Percentiles rank a stretch among this genome's conserved stretches.
Conservation (phyloP, 92 coral and sea anemone species). For the Anthopleura xanthogrammica region DNA sequence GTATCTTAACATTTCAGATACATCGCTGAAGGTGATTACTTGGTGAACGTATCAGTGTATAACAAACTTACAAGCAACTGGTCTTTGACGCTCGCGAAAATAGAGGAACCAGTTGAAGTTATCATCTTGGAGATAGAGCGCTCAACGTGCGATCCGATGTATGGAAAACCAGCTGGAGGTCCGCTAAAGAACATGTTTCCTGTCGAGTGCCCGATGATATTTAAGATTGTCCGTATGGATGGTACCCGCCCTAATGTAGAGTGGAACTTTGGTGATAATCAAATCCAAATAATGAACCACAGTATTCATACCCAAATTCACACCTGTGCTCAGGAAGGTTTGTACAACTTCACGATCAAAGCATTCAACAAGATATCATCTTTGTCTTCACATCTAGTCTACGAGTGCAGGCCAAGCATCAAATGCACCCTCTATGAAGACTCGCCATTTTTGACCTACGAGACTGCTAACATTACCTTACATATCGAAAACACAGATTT, state of each 20-base stretch:
- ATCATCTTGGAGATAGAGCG: slow-evolving; percentile 13
- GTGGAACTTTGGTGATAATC: slow-evolving; percentile 56
- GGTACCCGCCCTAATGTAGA: slow-evolving; percentile 43
- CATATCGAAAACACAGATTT: slow-evolving; percentile 40
- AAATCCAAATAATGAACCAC: slow-evolving; percentile 15
- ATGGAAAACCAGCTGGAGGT: slow-evolving; percentile 55
- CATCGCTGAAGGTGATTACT: slow-evolving; percentile 11
- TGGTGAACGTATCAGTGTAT: slow-evolving; percentile 8
- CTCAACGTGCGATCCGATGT: slow-evolving; percentile 20
- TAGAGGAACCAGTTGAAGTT: slow-evolving; percentile 19
- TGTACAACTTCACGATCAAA: slow-evolving; percentile 29
- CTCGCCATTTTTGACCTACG: slow-evolving; percentile 47
- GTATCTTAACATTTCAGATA: slow-evolving; percentile 11
- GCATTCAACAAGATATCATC: slow-evolving; percentile 44
- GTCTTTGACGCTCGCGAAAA: neutral
- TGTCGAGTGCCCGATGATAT: slow-evolving; percentile 44
- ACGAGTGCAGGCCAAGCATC: slow-evolving; percentile 19
- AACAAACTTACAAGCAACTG: slow-evolving; percentile 2
- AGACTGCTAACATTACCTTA: slow-evolving; percentile 29
- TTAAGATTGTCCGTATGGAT: slow-evolving; percentile 30
- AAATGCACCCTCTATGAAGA: slow-evolving; percentile 43
- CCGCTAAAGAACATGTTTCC: slow-evolving; percentile 36
- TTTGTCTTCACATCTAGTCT: slow-evolving; percentile 6
- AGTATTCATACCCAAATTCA: slow-evolving; percentile 29
- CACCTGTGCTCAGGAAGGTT: slow-evolving; percentile 34